A percentile compares a stretch with the other conserved stretches of the same genome.
Evolutionary conservation across 2,113 vertebrate species (phyloP).

Genomic region (Pituophis catenifer): DNA sequence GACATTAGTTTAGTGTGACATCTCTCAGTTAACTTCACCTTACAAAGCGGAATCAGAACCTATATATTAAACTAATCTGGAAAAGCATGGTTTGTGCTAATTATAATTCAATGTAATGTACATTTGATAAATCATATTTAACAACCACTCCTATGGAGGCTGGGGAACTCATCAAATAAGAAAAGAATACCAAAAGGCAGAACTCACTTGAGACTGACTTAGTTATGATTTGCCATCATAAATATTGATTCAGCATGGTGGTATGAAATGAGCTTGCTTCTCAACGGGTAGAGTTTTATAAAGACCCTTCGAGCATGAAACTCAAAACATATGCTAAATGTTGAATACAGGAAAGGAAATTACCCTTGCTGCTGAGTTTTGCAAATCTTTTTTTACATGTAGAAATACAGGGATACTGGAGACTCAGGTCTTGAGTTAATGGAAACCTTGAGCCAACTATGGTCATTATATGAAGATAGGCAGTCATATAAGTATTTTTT

Average conservation of each 20-base stretch:
- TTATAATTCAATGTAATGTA: neutral
- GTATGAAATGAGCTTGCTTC: neutral
- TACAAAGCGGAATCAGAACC: neutral
- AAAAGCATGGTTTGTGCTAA: neutral
- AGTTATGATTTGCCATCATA: neutral
- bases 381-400: too few relatives aligned
- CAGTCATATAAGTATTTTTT: neutral
- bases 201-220: neutral
- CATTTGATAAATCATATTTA: neutral
- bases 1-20: neutral
- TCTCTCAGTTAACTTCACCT: neutral
- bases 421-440: neutral
- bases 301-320: neutral
- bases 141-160: neutral
- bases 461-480: neutral
- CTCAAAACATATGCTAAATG: neutral
- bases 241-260: neutral
- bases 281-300: neutral
- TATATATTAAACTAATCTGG: neutral
- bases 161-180: neutral
- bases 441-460: neutral
- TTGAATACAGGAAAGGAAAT: neutral
- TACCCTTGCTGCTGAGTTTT: neutral
- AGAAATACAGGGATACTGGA: neutral
- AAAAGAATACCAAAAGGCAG: neutral